Evolutionary conservation across 1,140 invertebrate species (phyloP).

Genomic region (Melitaea cinxia): DNA sequence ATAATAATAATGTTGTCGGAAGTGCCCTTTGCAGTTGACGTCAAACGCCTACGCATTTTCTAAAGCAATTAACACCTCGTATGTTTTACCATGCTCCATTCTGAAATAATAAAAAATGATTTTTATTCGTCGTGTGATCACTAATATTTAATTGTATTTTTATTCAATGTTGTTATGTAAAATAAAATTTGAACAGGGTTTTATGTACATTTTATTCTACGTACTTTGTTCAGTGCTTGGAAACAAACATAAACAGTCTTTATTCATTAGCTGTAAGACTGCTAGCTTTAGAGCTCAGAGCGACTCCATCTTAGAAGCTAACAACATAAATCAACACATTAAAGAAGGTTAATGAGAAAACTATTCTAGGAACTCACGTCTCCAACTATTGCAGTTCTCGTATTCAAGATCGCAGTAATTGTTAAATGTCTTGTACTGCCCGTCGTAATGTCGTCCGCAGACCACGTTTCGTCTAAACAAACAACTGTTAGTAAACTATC

Average conservation of each 20-base stretch:
- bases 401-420: conserved; percentile 67
- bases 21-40: background rate
- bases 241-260: no score
- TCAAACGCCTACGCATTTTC: conserved; percentile 13
- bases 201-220: no score
- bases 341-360: conserved; percentile 10
- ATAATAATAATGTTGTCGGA: background rate
- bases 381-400: conserved; percentile 69
- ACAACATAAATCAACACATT: conserved; percentile 6
- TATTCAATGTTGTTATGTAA: no score
- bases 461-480: conserved; percentile 30
- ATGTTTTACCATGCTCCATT: conserved; percentile 63
- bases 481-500: background rate
- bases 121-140: background rate
- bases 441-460: conserved; percentile 64
- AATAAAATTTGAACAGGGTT: no score
- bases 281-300: background rate
- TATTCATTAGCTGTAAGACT: background rate
- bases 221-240: no score
- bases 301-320: background rate
- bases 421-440: conserved; percentile 56
- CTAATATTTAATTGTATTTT: no score
- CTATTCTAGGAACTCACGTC: conserved; percentile 50
- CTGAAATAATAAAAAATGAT: conserved; percentile 45
- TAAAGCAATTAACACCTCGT: conserved; percentile 48